A percentile compares a stretch with the other conserved stretches of the same genome.
phyloP scores from a whole-genome alignment of 2,888 invertebrate genomes.

The Drosophila mettleri region DNA sequence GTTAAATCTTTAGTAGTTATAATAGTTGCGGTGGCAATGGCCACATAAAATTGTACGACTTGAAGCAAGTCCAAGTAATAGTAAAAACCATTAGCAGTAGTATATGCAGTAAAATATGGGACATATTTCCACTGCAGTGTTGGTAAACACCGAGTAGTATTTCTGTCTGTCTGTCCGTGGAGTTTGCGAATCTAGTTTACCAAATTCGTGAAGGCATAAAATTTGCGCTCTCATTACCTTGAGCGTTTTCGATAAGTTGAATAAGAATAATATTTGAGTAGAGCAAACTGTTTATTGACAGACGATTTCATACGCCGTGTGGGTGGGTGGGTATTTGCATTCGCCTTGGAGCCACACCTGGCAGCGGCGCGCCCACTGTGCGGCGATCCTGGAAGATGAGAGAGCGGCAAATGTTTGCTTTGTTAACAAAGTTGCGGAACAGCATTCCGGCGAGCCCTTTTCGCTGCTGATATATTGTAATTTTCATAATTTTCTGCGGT shows the following conservation, averaged over 20 bases:
- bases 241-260: neutral
- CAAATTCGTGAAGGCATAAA: neutral
- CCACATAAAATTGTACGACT: no score
- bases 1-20: no score
- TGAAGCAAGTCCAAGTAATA: neutral
- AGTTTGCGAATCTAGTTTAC: neutral
- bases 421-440: conserved; percentile 57
- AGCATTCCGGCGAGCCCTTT: conserved; percentile 10
- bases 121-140: neutral
- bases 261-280: neutral
- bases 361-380: neutral
- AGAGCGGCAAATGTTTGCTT: conserved; percentile 24
- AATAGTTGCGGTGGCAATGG: no score
- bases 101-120: neutral
- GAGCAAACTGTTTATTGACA: conserved; percentile 7
- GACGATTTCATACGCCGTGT: neutral
- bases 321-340: neutral
- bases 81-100: no score
- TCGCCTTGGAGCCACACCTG: neutral
- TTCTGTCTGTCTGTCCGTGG: neutral
- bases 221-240: neutral
- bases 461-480: conserved; percentile 53
- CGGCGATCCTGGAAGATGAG: neutral
- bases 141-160: neutral
- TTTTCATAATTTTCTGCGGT: conserved; percentile 65